phyloP scores from a whole-genome alignment of 2,113 vertebrate genomes.

The Athene noctua region DNA sequence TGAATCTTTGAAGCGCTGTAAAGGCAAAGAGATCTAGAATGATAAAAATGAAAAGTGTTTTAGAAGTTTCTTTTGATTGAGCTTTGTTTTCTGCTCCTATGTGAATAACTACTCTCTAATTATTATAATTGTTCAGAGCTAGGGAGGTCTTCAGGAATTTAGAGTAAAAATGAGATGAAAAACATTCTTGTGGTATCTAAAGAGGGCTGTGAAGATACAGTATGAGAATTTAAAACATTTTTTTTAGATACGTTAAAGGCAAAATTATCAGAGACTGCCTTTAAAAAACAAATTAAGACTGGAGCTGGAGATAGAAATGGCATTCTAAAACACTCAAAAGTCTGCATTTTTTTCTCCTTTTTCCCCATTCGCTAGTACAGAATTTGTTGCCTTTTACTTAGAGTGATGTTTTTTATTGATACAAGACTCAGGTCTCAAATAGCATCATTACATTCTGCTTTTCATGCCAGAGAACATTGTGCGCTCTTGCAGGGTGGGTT shows the following conservation, averaged over 20 bases:
- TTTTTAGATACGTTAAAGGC: neutral
- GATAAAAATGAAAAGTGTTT: conserved; percentile 25
- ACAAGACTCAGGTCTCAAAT: neutral
- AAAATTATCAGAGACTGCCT: conserved; percentile 1
- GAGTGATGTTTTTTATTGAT: neutral
- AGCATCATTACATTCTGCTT: neutral
- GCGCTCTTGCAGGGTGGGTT: neutral
- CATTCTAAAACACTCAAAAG: neutral
- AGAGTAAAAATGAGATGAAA: conserved; percentile 33
- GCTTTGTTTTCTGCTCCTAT: neutral
- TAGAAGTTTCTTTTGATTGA: conserved; percentile 36
- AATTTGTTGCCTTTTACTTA: neutral
- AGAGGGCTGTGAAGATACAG: neutral
- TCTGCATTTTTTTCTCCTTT: neutral
- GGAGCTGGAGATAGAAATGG: neutral
- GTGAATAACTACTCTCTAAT: neutral
- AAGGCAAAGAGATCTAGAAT: conserved; percentile 17
- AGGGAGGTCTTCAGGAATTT: neutral
- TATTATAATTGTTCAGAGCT: neutral
- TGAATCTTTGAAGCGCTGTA: neutral
- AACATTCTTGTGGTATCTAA: conserved; percentile 51
- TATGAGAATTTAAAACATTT: neutral
- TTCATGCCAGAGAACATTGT: neutral
- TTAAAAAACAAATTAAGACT: conserved; percentile 27
- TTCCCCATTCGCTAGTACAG: neutral